Base-by-base conservation (phyloP, 1,140 invertebrate genomes). In the Thalassaphorura encarpata region DNA sequence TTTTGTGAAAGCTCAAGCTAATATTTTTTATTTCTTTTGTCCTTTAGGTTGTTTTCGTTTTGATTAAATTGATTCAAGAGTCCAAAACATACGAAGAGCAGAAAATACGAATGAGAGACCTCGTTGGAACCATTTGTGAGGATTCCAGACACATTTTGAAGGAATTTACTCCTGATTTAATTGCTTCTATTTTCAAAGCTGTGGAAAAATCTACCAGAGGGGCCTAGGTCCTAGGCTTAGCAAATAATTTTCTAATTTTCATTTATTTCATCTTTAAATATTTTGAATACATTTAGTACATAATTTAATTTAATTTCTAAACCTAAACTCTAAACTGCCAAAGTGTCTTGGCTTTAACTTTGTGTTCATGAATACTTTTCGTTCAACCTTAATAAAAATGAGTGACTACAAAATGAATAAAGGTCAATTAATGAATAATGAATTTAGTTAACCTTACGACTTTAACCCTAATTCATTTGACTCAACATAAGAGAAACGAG, bases 11-110 rank as follows among this genome's bases (percentile, higher is more conserved):
- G 19, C 29, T 5, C n/a, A 13, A 13, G n/a, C 26, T 47, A 33
- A 31, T 43, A 21, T 26, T 42, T n/a, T 23, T 26, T 16, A 24
- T 41, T 26, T 6, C 24, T 39, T 39, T 40, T 19, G 13, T 41
- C 15, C 26, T 50, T 60, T n/a, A 61, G 59, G 39, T 61, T 18
- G 51, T 52, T 2, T 52, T 57, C 16, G 27, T 61, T 16, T 33
- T 61, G 13, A 27, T 61, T 4, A 53, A 56, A 16, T 23, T 61
- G n/a, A n/a, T 61, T 16, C 29, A 33, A 39, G 60, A 61, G 24
- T 46, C 50, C 33, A 57, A 54, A 26, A 48, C 55, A 3, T 24
- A 46, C n/a, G n/a, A 26, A 27, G 29, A 33, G 15, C n/a, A 53
- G 21, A n/a, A n/a, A n/a, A n/a, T n/a, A n/a, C n/a, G n/a, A n/a